A percentile compares a stretch with the other conserved stretches of the same genome.
Conservation (phyloP, 2,888 invertebrate genomes). For the Ophioninae sp. region DNA sequence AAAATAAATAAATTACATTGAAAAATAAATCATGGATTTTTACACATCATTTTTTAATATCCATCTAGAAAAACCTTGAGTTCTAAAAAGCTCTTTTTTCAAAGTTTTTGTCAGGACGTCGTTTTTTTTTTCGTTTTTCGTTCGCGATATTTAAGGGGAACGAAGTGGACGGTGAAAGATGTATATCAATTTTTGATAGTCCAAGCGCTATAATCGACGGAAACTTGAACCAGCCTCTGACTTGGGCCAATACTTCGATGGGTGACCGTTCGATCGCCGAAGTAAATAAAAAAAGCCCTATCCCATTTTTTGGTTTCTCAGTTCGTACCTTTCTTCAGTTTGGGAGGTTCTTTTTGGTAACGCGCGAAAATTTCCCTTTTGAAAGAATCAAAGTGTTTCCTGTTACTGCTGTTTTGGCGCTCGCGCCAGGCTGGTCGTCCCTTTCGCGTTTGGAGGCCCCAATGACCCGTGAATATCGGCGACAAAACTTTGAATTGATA, state of each 20-base stretch:
- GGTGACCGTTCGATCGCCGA: background rate
- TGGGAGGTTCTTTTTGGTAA: constrained; percentile 87
- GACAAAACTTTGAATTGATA: constrained; percentile 94
- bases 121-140: no score
- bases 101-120: background rate
- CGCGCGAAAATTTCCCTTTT: constrained; percentile 91
- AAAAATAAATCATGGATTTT: no score
- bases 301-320: constrained; percentile 24
- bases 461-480: constrained; percentile 94
- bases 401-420: constrained; percentile 91
- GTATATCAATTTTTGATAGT: constrained; percentile 5
- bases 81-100: background rate
- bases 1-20: no score
- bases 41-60: no score
- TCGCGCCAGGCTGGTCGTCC: constrained; percentile 93
- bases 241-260: background rate
- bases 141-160: constrained; percentile 35
- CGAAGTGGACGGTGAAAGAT: constrained; percentile 53
- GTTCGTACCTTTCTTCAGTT: constrained; percentile 78
- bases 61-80: no score
- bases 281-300: background rate
- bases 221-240: background rate
- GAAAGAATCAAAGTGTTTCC: constrained; percentile 91
- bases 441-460: constrained; percentile 92
- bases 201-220: constrained; percentile 13